Conservation (phyloP, 2,888 invertebrate species). For the Lithosia quadra region DNA sequence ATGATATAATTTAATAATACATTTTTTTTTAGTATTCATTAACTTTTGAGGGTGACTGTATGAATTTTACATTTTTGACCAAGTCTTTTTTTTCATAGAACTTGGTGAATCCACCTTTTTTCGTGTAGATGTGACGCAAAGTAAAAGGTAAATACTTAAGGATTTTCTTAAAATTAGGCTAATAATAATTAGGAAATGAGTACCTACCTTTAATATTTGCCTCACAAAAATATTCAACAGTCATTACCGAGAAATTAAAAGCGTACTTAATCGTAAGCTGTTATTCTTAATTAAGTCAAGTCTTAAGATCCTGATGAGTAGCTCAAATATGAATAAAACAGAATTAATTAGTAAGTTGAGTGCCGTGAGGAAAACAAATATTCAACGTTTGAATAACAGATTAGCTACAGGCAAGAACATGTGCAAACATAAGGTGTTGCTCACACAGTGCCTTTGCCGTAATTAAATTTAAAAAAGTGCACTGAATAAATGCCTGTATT, state of each 20-base stretch:
- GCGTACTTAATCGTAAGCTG: slow-evolving; percentile 37
- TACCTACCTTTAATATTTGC: slow-evolving; percentile 17
- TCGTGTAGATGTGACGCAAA: not conserved
- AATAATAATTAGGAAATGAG: slow-evolving; percentile 26
- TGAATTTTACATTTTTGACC: no score
- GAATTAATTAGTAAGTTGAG: slow-evolving; percentile 50
- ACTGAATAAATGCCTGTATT: no score
- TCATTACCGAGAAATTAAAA: slow-evolving; percentile 35
- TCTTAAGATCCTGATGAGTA: slow-evolving; percentile 44
- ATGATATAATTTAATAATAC: no score
- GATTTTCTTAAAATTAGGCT: not conserved
- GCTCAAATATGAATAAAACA: slow-evolving; percentile 55
- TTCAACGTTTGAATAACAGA: slow-evolving; percentile 53
- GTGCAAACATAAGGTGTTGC: slow-evolving; percentile 45
- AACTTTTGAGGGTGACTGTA: no score
- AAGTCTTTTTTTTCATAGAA: no score
- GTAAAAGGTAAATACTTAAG: not conserved
- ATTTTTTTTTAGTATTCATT: no score
- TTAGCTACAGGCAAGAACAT: slow-evolving; percentile 48
- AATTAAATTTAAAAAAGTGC: not conserved
- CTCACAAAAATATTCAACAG: slow-evolving; percentile 30
- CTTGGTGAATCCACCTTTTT: no score
- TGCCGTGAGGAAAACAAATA: slow-evolving; percentile 43
- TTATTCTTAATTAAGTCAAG: slow-evolving; percentile 45
- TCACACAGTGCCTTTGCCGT: not conserved